Conservation (phyloP, 2,113 vertebrate genomes). For the Spea bombifrons region DNA sequence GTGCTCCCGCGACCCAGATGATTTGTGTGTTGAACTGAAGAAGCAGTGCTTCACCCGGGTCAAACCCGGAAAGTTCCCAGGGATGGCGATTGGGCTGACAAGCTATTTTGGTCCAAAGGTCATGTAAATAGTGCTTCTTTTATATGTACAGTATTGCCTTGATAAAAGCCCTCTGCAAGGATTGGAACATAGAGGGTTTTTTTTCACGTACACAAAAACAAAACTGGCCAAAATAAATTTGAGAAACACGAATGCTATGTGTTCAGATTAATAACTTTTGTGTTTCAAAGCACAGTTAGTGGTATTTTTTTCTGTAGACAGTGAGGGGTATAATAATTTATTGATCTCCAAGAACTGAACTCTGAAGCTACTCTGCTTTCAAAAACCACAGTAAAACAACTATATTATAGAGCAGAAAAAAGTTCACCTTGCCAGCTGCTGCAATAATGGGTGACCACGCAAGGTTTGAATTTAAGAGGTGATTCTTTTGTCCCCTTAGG, state of each 20-base stretch:
- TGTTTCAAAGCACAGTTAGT: background rate
- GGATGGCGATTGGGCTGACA: no score
- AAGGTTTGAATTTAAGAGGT: background rate
- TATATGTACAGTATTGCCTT: no score
- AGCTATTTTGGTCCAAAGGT: no score
- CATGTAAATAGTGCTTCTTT: no score
- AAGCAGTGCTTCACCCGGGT: no score
- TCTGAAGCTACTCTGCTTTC: background rate
- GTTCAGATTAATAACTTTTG: background rate
- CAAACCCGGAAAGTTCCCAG: no score
- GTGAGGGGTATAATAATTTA: background rate
- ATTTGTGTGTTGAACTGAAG: no score
- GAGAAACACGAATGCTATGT: background rate
- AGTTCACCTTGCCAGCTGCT: background rate
- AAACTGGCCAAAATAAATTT: background rate
- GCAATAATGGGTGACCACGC: background rate
- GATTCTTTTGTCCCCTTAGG: background rate
- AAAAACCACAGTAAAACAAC: background rate
- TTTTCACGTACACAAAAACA: background rate
- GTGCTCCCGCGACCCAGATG: no score
- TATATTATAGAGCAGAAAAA: background rate
- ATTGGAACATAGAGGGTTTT: no score
- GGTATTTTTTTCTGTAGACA: background rate
- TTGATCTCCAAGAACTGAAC: background rate
- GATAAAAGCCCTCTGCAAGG: no score